Evolutionary conservation across 2,797 vertebrate genomes (phyloP).

Genomic region (Rhinichthys osculus): DNA sequence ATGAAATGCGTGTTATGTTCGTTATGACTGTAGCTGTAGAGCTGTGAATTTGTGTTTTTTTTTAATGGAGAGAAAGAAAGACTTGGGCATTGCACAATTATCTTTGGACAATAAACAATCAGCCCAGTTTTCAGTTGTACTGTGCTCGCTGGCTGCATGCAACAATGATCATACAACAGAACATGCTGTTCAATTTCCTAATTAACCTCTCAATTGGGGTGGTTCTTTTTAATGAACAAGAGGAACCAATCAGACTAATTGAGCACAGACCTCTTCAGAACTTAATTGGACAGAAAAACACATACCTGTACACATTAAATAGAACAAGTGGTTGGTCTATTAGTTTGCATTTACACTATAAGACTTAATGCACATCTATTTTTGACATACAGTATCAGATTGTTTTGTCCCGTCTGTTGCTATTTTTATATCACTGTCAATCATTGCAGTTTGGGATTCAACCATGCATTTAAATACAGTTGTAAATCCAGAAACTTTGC

Average conservation of each 20-base stretch:
- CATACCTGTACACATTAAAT: background rate
- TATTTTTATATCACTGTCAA: background rate
- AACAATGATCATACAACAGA: background rate
- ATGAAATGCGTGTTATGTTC: background rate
- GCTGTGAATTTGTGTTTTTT: background rate
- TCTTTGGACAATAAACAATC: background rate
- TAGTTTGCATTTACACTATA: background rate
- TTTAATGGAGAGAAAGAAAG: background rate
- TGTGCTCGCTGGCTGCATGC: background rate
- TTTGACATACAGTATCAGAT: background rate
- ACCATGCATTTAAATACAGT: background rate
- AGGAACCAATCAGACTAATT: conserved; percentile 12
- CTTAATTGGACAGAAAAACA: background rate
- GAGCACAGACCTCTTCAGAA: background rate
- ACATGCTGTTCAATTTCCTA: background rate
- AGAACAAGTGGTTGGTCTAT: background rate
- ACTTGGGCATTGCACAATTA: background rate
- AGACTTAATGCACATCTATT: background rate
- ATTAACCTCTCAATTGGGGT: background rate
- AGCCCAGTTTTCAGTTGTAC: background rate
- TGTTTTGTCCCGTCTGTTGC: background rate
- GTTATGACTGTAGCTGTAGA: background rate
- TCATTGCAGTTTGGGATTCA: background rate
- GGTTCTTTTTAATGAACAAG: conserved; percentile 9
- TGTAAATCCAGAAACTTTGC: background rate